Percentiles rank a stretch among this genome's conserved stretches.
phyloP scores from a whole-genome alignment of 2,113 vertebrate genomes.

The Sinocyclocheilus anophthalmus region DNA sequence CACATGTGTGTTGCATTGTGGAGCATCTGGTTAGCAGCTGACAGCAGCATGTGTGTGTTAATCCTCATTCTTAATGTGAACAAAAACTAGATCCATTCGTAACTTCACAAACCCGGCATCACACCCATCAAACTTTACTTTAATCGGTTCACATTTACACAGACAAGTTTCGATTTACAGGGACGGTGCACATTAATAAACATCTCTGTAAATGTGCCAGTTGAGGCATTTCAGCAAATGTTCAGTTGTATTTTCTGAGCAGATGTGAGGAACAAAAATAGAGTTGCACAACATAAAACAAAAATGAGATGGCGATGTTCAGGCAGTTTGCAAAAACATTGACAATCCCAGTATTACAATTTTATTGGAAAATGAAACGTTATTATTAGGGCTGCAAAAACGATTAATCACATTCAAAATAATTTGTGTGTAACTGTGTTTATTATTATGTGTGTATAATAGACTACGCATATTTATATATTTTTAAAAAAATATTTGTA shows the following conservation, averaged over 20 bases:
- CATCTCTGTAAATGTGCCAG: background rate
- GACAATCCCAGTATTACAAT: background rate
- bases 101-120: conserved; percentile 5
- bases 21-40: conserved; percentile 35
- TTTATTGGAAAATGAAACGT: too few species aligned
- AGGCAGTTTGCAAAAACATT: background rate
- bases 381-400: too few species aligned
- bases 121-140: background rate
- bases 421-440: too few species aligned
- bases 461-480: too few species aligned
- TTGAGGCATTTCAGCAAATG: background rate
- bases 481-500: too few species aligned
- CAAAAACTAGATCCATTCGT: conserved; percentile 13
- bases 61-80: conserved; percentile 14
- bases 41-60: conserved; percentile 21
- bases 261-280: background rate
- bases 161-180: background rate
- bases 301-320: background rate
- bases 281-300: background rate
- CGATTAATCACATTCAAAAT: too few species aligned
- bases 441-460: too few species aligned
- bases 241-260: background rate
- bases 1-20: conserved; percentile 26
- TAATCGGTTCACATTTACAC: background rate
- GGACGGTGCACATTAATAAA: background rate